Evolutionary conservation across 2,797 vertebrate genomes (phyloP), one percentile per base, ranked within the genome.

Genomic region (Pseudopleuronectes americanus): DNA sequence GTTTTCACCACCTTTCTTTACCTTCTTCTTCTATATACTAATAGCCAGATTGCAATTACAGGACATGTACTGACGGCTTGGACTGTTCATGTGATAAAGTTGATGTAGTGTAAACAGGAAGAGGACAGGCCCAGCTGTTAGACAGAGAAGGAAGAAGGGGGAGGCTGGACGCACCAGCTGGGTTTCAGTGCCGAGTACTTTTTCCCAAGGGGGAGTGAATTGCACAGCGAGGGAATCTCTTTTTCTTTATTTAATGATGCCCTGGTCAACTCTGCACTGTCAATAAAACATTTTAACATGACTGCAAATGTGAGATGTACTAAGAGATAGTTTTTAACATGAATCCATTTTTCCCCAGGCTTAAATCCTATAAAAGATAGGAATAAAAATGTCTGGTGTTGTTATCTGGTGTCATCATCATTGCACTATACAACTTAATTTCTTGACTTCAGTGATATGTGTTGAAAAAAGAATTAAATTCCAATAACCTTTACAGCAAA

Each of bases 71-170:
- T 41, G 49, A 59, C 10, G 45, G 45, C 56, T 76, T 21, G 22
- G 57, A 24, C 64, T 2, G 76, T 7, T 74, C 69, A 65, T 65
- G 69, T 56, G 17, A 80, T 65, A 64, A 62, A 68, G 69, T 0
- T 23, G 68, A 68, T 77, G 71, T 33, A 79, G 75, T 68, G 74
- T 84, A 81, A 87, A 87, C 81, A 83, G 87, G 85, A 89, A 84
- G 75, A 36, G 49, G 70, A 71, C 63, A 58, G 68, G 64, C 66
- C 80, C 79, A 85, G 79, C 79, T 86, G 84, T 75, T 75, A 7
- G 36, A 23, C 5, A 17, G 19, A 17, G 43, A 36, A 9, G 17
- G 22, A 12, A 45, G 48, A 17, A 1, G 57, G 31, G 57, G 57
- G 57, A 13, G 24, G 52, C 6, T 19, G 54, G 41, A 6, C 7